Conservation (phyloP, 2,888 invertebrate species). For the Sacculina carcini region DNA sequence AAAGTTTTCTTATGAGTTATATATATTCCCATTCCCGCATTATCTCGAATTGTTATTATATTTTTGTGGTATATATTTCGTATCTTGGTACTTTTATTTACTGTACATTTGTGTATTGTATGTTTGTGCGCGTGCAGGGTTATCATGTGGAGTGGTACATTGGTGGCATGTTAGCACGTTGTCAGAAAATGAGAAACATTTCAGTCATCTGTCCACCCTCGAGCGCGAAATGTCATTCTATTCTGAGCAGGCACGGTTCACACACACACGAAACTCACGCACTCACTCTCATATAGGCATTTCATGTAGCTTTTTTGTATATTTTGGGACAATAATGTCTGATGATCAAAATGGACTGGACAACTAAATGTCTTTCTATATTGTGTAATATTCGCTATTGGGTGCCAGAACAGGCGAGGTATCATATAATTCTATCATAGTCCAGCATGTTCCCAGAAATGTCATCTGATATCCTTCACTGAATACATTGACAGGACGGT, state of each 20-base stretch:
- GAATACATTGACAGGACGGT: no score
- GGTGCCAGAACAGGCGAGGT: not conserved
- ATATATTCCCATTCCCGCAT: no score
- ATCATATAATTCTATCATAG: no score
- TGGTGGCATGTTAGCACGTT: slow-evolving; percentile 38
- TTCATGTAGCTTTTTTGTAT: not conserved
- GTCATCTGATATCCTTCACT: no score
- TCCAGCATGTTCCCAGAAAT: no score
- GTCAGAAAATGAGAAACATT: slow-evolving; percentile 59
- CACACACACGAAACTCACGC: not conserved
- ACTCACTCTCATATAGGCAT: slow-evolving; percentile 4
- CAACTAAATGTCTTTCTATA: not conserved
- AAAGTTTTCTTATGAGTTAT: no score
- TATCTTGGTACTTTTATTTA: not conserved
- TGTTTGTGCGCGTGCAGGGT: slow-evolving; percentile 23
- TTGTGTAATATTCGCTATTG: not conserved
- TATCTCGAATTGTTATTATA: not conserved
- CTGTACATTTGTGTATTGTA: not conserved
- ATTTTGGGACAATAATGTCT: not conserved
- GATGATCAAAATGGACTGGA: no score
- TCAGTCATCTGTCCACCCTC: slow-evolving; percentile 50
- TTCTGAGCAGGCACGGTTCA: slow-evolving; percentile 43
- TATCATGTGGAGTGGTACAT: slow-evolving; percentile 31
- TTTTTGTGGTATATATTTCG: not conserved
- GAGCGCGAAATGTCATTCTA: slow-evolving; percentile 63